A percentile compares a stretch with the other conserved stretches of the same genome.
phyloP scores from a whole-genome alignment of 2,113 vertebrate species.

The Lota lota region DNA sequence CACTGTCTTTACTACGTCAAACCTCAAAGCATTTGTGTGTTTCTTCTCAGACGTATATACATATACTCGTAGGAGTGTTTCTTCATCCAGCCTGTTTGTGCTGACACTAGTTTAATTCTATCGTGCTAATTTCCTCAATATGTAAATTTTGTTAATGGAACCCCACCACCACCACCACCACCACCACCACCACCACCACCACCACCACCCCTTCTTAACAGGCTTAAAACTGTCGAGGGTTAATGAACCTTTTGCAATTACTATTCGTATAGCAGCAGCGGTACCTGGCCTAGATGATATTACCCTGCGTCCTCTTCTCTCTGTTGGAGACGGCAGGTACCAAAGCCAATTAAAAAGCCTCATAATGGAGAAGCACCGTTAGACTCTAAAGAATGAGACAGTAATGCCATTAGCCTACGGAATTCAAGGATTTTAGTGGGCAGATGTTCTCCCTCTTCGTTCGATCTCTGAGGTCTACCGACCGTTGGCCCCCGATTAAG shows the following conservation, averaged over 20 bases:
- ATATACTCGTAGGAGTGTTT: too few species aligned
- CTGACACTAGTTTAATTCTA: slow-evolving; percentile 66
- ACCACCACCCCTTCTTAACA: slow-evolving; percentile 74
- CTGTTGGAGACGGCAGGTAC: slow-evolving; percentile 59
- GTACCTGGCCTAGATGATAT: slow-evolving; percentile 81
- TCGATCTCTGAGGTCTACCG: slow-evolving; percentile 60
- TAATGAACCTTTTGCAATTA: slow-evolving; percentile 94
- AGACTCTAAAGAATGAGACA: slow-evolving; percentile 73
- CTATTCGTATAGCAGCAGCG: slow-evolving; percentile 83
- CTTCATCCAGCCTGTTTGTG: too few species aligned
- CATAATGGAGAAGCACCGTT: slow-evolving; percentile 78
- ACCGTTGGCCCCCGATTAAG: slow-evolving; percentile 50
- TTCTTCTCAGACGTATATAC: too few species aligned
- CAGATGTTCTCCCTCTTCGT: slow-evolving; percentile 54
- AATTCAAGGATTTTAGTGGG: slow-evolving; percentile 55
- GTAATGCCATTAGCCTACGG: slow-evolving; percentile 62
- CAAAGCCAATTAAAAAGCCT: slow-evolving; percentile 86
- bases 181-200: slow-evolving; percentile 17
- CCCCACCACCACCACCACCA: slow-evolving; percentile 21
- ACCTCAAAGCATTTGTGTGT: too few species aligned
- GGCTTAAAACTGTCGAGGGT: slow-evolving; percentile 81
- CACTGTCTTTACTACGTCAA: too few species aligned
- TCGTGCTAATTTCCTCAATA: slow-evolving; percentile 85
- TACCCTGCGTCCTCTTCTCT: slow-evolving; percentile 57
- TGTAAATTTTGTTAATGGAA: slow-evolving; percentile 88